Base-by-base conservation (phyloP, 2,888 invertebrate genomes). In the Priocnemis perturbator region DNA sequence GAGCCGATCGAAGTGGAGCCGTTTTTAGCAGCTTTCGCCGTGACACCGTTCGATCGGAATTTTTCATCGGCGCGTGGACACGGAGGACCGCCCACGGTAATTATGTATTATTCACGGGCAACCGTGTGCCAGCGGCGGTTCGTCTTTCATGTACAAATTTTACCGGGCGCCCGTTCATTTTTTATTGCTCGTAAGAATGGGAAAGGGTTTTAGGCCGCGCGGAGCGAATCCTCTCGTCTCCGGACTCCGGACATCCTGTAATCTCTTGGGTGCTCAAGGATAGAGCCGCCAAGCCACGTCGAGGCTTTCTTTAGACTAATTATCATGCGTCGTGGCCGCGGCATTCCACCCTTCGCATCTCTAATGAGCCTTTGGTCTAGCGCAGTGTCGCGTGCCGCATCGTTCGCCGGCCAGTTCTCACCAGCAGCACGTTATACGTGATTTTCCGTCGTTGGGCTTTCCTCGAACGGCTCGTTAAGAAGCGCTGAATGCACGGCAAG, bases 161-260 rank as follows among this genome's bases (percentile, higher is more conserved):
- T 61, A 64, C 55, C 65, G 64, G 67, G 60, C 67, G 69, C 70
- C 73, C 73, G 76, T 81, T 77, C 74, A 78, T 74, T 11, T 79
- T 82, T 84, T 78, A 76, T 82, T 73, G 70, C 75, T 69, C 66
- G 68, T 74, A 66, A 77, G 70, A 60, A 68, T 59, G 61, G 26
- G 71, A 69, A 69, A 73, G 69, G 74, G 62, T 65, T 73, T 77
- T 68, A 30, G 70, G 69, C 58, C 62, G 66, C 60, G 72, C 73
- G 67, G 69, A 53, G 71, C 59, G 78, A 70, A 69, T 77, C 78
- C 71, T 76, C 74, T 77, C 76, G 76, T 77, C 85, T 83, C 86
- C 86, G 86, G 86, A 86, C 85, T 83, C 86, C 86, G 86, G 86
- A 86, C 85, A 86, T 86, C 86, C 86, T 86, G 83, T 82, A 81